A percentile compares a stretch with the other conserved stretches of the same genome.
Evolutionary conservation across 1,140 invertebrate species (phyloP).

Genomic region (Sarcophaga peregrina): DNA sequence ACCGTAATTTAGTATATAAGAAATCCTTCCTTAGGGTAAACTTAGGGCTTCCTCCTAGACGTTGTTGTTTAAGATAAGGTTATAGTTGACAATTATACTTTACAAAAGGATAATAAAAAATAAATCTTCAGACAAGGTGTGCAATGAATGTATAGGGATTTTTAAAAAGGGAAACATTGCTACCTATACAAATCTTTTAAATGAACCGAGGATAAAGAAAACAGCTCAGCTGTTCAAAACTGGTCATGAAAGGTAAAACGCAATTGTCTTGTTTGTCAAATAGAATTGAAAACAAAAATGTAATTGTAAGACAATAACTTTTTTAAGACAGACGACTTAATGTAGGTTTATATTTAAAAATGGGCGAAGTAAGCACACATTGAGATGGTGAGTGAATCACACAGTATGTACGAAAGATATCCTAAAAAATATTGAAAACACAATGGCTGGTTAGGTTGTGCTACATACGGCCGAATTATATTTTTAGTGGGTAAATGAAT

Average conservation of each 20-base stretch:
- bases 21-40: not conserved
- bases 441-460: slow-evolving; percentile 1
- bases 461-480: not conserved
- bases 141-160: not conserved
- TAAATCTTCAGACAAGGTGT: not conserved
- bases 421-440: not conserved
- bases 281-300: not conserved
- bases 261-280: not conserved
- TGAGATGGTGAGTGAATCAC: slow-evolving; percentile 8
- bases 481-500: slow-evolving; percentile 10
- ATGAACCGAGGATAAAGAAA: not conserved
- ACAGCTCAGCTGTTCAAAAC: not conserved
- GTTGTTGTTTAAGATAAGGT: not conserved
- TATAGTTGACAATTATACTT: not conserved
- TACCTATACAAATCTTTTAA: not conserved
- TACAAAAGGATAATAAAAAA: slow-evolving; percentile 10
- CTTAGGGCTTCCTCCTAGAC: not conserved
- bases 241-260: not conserved
- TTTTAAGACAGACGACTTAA: slow-evolving; percentile 2
- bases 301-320: not conserved
- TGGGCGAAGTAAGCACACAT: not conserved
- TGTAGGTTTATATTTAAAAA: not conserved
- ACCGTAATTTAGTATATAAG: not conserved
- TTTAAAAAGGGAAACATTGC: not conserved
- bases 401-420: not conserved